Base-by-base conservation (phyloP, 2,888 invertebrate genomes). In the Rhyacophila evoluta region DNA sequence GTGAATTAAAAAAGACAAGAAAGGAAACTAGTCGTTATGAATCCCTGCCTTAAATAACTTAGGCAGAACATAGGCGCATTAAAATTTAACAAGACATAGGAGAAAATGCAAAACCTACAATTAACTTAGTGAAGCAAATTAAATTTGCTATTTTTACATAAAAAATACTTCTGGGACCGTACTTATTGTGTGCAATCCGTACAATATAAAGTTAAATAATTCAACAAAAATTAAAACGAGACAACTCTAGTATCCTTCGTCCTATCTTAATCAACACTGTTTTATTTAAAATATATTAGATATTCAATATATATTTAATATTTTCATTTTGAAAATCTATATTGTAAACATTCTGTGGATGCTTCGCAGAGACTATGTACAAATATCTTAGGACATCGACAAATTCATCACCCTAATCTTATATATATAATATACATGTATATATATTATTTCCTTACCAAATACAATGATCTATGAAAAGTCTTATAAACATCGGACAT, bases 401-500 rank as follows among this genome's bases (percentile, higher is more conserved):
- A 33, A 69, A 72, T 36, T 72, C 72, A 72, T 72, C 72, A 36
- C 33, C 36, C 71, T 36, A 73, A 73, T 73, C 68, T 10, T 77
- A 68, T 55, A 39, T n/a, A n/a, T n/a, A n/a, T n/a, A n/a, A n/a
- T n/a, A n/a, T n/a, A n/a, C n/a, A n/a, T n/a, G 39, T 72, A 79
- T 79, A 75, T 78, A 75, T 78, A 79, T 75, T 70, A 74, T 74
- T 70, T 78, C 77, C 77, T 79, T 77, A 77, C 73, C 71, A 81
- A 72, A 77, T 81, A 81, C 79, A 79, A 81, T 78, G 77, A 79
- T 81, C 75, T 79, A 79, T 73, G 77, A 79, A 78, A 81, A 81
- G 81, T 81, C 81, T 81, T 81, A 81, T 81, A 67, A 78, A 81
- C 78, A 78, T 78, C 77, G 81, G 81, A 81, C 81, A 77, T 39